Percentiles rank a stretch among this genome's conserved stretches.
These are phyloP conservation scores for Drosophila paulistorum DNA, from an alignment of 1,140 invertebrate genomes.

Conservation along the genomic window DNA sequence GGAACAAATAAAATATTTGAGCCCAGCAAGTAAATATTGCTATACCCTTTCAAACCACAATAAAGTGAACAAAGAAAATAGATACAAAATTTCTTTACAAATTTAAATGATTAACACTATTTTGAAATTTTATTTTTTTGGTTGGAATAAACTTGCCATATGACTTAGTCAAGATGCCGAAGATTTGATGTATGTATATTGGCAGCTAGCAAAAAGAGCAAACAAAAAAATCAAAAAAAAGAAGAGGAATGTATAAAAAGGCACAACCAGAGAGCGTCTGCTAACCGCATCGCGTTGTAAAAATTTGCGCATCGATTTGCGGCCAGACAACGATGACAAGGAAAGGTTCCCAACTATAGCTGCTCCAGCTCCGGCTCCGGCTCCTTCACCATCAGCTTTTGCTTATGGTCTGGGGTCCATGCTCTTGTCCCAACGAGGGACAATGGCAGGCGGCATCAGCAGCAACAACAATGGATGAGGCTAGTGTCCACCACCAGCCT, in stretches of 20 bases:
- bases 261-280: constrained; percentile 32
- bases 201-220: neutral
- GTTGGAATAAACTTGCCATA: neutral
- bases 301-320: constrained; percentile 78
- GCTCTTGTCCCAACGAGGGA: constrained; percentile 35
- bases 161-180: neutral
- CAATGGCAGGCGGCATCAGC: constrained; percentile 39
- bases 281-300: constrained; percentile 73
- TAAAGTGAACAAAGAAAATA: neutral
- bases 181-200: neutral
- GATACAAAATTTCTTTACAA: neutral
- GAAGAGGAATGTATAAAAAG: neutral
- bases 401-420: neutral
- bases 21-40: too few species aligned
- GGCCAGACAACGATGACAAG: constrained; percentile 61
- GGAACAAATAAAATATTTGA: neutral
- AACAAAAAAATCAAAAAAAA: constrained; percentile 18
- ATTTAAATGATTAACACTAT: neutral
- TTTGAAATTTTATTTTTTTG: too few species aligned
- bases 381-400: neutral
- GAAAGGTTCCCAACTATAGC: constrained; percentile 41
- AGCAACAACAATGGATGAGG: constrained; percentile 4
- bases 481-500: constrained; percentile 32
- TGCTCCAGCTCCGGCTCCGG: neutral
- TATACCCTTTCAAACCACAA: neutral